These are phyloP conservation scores for Chaunax sp. DNA, from an alignment of 2,797 vertebrate species.

Conservation along the genomic window DNA sequence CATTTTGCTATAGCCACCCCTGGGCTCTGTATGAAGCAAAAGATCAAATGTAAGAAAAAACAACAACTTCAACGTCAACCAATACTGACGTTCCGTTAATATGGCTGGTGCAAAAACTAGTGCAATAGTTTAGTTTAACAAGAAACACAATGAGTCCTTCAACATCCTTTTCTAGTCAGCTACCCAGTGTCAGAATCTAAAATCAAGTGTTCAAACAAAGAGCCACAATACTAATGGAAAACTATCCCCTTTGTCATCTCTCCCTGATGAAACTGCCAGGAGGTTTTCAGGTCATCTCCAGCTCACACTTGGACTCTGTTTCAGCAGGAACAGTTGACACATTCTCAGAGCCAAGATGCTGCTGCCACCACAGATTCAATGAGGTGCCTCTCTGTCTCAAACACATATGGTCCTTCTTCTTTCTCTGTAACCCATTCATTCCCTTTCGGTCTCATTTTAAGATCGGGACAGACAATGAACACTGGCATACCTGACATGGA, in stretches of 20 bases:
- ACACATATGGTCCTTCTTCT: background rate
- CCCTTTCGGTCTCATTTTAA: slow-evolving; percentile 15
- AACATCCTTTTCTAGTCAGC: background rate
- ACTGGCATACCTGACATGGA: slow-evolving; percentile 42
- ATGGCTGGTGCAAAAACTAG: too few species aligned
- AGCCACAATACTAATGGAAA: background rate
- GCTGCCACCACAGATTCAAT: background rate
- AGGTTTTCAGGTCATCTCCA: slow-evolving; percentile 17
- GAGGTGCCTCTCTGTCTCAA: slow-evolving; percentile 42
- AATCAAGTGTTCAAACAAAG: slow-evolving; percentile 24
- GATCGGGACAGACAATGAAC: slow-evolving; percentile 44
- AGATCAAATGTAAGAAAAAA: too few species aligned
- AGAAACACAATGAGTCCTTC: background rate
- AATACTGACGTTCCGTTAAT: too few species aligned
- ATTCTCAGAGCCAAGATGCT: slow-evolving; percentile 33
- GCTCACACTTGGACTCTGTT: slow-evolving; percentile 31
- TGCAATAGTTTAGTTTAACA: too few species aligned
- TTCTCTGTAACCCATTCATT: slow-evolving; percentile 5
- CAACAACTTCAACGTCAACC: too few species aligned
- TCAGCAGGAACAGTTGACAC: slow-evolving; percentile 24
- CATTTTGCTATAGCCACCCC: too few species aligned
- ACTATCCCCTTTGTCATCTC: background rate
- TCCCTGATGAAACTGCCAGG: background rate
- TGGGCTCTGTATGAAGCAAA: too few species aligned
- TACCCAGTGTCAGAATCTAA: slow-evolving; percentile 6